Conservation (phyloP, 2,888 invertebrate genomes). For the Pachycephus smyrnensis region DNA sequence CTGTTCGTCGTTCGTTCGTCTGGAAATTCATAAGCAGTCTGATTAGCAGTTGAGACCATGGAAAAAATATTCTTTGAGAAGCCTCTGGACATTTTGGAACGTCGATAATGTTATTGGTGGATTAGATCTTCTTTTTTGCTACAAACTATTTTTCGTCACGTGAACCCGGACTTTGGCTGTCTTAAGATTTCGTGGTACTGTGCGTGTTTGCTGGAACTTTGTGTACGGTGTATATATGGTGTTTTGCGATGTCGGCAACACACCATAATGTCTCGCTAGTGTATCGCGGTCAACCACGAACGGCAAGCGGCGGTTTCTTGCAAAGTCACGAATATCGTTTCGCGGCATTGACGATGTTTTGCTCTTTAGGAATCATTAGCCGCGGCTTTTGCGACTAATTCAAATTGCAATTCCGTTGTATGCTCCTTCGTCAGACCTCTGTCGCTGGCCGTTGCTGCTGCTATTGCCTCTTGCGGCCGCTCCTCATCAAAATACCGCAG, state of each 20-base stretch:
- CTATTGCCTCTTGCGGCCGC: slow-evolving; percentile 20
- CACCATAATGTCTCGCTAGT: neutral
- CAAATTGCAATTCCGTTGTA: slow-evolving; percentile 61
- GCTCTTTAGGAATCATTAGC: slow-evolving; percentile 65
- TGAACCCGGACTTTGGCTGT: neutral
- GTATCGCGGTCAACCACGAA: neutral
- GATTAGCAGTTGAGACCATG: slow-evolving; percentile 5
- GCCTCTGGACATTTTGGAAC: neutral
- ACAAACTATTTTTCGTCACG: neutral
- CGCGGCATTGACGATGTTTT: slow-evolving; percentile 44
- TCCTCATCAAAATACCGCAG: slow-evolving; percentile 65
- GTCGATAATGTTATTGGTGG: too few relatives aligned
- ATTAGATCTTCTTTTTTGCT: neutral
- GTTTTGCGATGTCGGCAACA: neutral
- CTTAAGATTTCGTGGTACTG: neutral
- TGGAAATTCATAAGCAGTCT: slow-evolving; percentile 41
- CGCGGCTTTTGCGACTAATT: slow-evolving; percentile 62
- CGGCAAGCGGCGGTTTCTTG: slow-evolving; percentile 39
- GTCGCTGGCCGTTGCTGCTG: slow-evolving; percentile 20
- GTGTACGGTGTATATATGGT: neutral
- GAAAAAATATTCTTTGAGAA: neutral
- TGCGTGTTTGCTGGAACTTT: neutral
- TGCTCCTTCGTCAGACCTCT: slow-evolving; percentile 24
- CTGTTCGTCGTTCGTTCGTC: slow-evolving; percentile 11
- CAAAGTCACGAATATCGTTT: slow-evolving; percentile 48